Evolutionary conservation across 2,888 invertebrate species (phyloP).

Genomic region (Ophion obscuratus): DNA sequence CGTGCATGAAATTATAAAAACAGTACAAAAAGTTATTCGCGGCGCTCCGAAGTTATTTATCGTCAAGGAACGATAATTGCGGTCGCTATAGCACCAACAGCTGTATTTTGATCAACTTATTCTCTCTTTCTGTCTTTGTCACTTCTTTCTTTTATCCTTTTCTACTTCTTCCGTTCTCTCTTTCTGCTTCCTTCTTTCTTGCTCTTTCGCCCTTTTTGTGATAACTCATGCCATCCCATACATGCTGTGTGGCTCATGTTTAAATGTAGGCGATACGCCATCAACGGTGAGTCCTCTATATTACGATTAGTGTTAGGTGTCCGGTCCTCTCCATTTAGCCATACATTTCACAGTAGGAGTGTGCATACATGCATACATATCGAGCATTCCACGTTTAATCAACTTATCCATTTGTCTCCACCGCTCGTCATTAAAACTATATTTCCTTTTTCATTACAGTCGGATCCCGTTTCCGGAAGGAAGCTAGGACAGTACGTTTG

Average conservation of each 20-base stretch:
- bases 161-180: not conserved
- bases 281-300: constrained; percentile 54
- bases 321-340: constrained; percentile 70
- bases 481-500: too few species aligned
- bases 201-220: constrained; percentile 9
- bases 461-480: too few species aligned
- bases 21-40: constrained; percentile 21
- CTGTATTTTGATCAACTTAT: constrained; percentile 4
- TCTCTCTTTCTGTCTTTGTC: not conserved
- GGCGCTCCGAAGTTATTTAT: constrained; percentile 46
- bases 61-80: constrained; percentile 41
- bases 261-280: constrained; percentile 65
- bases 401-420: not conserved
- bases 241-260: not conserved
- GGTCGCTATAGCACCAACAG: constrained; percentile 20
- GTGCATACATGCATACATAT: not conserved
- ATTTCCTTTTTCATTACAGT: not conserved
- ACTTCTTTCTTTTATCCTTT: not conserved
- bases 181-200: constrained; percentile 30
- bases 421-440: not conserved
- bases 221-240: constrained; percentile 7
- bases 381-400: not conserved
- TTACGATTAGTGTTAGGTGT: constrained; percentile 69
- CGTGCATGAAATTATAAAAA: not conserved
- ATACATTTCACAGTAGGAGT: constrained; percentile 20